Evolutionary conservation across 1,140 invertebrate species (phyloP).

Genomic region (Bombus waltoni): DNA sequence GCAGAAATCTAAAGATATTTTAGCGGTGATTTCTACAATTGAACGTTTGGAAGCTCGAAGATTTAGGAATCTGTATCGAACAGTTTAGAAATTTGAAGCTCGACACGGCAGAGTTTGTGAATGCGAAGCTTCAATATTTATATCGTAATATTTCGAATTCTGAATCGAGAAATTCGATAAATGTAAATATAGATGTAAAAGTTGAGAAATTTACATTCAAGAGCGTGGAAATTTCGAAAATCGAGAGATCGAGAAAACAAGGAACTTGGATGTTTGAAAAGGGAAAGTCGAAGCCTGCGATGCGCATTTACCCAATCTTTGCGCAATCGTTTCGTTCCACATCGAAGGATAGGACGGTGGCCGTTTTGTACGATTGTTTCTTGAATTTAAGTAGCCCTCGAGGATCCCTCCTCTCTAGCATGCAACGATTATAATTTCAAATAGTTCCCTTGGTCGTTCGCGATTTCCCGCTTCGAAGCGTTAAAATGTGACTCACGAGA

Average conservation of each 20-base stretch:
- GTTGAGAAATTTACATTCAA: not conserved
- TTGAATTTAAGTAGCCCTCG: not conserved
- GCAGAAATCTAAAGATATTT: too few species aligned
- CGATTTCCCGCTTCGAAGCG: constrained; percentile 19
- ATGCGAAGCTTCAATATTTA: too few species aligned
- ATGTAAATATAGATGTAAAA: too few species aligned
- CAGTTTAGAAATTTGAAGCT: too few species aligned
- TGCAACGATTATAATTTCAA: constrained; percentile 48
- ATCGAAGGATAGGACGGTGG: not conserved
- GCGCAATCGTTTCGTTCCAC: not conserved
- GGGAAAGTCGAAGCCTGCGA: too few species aligned
- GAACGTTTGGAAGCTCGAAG: too few species aligned
- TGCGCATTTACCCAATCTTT: too few species aligned
- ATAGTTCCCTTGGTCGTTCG: not conserved
- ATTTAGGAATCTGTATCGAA: too few species aligned
- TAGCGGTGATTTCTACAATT: too few species aligned
- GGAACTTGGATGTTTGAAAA: not conserved
- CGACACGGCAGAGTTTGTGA: too few species aligned
- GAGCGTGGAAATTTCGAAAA: not conserved
- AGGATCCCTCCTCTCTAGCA: not conserved
- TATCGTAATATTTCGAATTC: too few species aligned
- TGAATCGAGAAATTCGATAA: too few species aligned
- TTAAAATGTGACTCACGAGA: constrained; percentile 51
- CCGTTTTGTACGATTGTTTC: not conserved
- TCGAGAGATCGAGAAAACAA: not conserved